phyloP scores from a whole-genome alignment of 2,888 invertebrate species.

The Alentia gelatinosa region DNA sequence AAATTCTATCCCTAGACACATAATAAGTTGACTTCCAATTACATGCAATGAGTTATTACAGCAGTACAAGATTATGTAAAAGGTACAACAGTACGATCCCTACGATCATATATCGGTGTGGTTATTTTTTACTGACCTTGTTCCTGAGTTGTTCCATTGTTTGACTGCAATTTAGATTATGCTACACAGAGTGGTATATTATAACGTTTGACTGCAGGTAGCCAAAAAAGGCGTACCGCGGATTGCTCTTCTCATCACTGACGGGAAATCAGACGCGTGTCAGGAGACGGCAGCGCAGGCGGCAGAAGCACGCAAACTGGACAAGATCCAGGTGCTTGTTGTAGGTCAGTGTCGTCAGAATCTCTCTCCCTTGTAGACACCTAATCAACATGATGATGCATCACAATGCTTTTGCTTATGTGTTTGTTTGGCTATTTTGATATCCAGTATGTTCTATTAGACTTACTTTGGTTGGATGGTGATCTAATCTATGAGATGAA shows the following conservation, averaged over 20 bases:
- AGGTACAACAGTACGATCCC: too few species aligned
- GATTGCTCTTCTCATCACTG: slow-evolving; percentile 41
- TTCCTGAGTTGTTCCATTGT: neutral
- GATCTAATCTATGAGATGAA: too few species aligned
- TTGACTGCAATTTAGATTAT: neutral
- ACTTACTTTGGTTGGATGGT: too few species aligned
- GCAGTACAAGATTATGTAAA: too few species aligned
- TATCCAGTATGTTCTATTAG: too few species aligned
- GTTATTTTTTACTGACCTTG: neutral
- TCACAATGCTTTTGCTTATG: neutral
- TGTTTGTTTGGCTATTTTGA: too few species aligned
- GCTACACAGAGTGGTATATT: neutral
- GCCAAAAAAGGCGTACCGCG: neutral
- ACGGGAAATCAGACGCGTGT: slow-evolving; percentile 24
- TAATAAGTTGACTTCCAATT: too few species aligned
- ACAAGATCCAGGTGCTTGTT: slow-evolving; percentile 12
- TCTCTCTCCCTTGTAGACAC: neutral
- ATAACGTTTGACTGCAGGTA: neutral
- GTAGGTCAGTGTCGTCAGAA: slow-evolving; percentile 22
- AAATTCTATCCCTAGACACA: too few species aligned
- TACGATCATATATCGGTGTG: neutral
- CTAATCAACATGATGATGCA: neutral
- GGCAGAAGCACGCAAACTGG: neutral
- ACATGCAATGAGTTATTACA: too few species aligned
- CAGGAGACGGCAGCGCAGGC: slow-evolving; percentile 45